Conservation (phyloP, 2,888 invertebrate species). For the Ashinkailepas kermadecensis region DNA sequence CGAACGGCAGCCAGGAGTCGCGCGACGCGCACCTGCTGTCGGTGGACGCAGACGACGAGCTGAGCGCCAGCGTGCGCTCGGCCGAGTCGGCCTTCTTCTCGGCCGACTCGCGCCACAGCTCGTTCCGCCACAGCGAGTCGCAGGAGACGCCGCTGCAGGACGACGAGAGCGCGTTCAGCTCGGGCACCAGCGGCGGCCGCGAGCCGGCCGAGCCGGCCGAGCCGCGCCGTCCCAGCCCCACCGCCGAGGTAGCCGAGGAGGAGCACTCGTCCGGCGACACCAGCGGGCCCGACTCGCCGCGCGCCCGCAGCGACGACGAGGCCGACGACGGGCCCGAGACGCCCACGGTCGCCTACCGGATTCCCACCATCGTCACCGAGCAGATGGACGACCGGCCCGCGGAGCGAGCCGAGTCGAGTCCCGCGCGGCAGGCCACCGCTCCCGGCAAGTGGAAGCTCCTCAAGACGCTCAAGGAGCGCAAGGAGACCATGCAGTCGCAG, state of each 20-base stretch:
- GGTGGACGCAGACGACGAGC: slow-evolving; percentile 24
- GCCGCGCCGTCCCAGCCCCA: slow-evolving; percentile 26
- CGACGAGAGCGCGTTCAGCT: slow-evolving; percentile 36
- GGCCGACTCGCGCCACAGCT: slow-evolving; percentile 33
- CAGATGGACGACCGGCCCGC: not conserved
- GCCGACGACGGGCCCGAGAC: slow-evolving; percentile 31
- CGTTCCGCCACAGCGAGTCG: slow-evolving; percentile 30
- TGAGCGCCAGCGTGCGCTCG: slow-evolving; percentile 32
- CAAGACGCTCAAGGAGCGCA: slow-evolving; percentile 79
- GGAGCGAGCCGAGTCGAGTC: not conserved
- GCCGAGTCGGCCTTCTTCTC: slow-evolving; percentile 36
- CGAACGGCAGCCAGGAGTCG: slow-evolving; percentile 24
- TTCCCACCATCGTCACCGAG: slow-evolving; percentile 27
- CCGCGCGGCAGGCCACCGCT: not conserved
- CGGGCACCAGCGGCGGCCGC: slow-evolving; percentile 34
- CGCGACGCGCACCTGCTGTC: slow-evolving; percentile 26
- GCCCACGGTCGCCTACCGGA: slow-evolving; percentile 26
- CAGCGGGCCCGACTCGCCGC: slow-evolving; percentile 77
- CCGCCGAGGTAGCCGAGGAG: slow-evolving; percentile 34
- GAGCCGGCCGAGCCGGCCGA: slow-evolving; percentile 27
- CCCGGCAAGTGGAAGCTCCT: slow-evolving; percentile 73
- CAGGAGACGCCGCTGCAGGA: slow-evolving; percentile 28
- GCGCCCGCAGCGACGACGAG: slow-evolving; percentile 31
- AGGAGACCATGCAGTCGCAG: slow-evolving; percentile 54
- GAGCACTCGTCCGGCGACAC: slow-evolving; percentile 74